Conservation (phyloP, 1,140 invertebrate genomes). For the Dysdera silvatica region DNA sequence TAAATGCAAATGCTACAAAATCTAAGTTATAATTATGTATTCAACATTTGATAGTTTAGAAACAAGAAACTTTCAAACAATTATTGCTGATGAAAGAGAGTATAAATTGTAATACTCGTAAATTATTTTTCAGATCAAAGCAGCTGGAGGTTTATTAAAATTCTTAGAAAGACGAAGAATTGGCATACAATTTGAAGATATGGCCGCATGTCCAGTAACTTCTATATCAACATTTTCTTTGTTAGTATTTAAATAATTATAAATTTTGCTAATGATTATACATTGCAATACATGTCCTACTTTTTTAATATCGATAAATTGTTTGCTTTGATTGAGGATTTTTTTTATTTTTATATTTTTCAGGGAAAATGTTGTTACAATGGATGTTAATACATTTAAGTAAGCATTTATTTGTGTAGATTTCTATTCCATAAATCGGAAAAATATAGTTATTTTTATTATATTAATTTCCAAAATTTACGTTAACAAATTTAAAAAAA, state of each 20-base stretch:
- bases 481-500: too few relatives aligned
- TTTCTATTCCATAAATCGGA: too few relatives aligned
- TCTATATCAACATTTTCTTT: slow-evolving; percentile 55
- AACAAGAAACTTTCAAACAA: not conserved
- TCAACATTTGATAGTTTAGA: too few relatives aligned
- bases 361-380: slow-evolving; percentile 59
- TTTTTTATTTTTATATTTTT: slow-evolving; percentile 37
- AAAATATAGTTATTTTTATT: too few relatives aligned
- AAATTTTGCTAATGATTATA: not conserved
- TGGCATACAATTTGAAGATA: slow-evolving; percentile 50
- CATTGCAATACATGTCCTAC: too few relatives aligned
- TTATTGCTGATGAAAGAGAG: not conserved
- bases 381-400: slow-evolving; percentile 63
- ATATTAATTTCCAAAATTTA: too few relatives aligned
- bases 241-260: slow-evolving; percentile 47
- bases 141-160: slow-evolving; percentile 62
- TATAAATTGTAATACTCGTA: not conserved
- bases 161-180: slow-evolving; percentile 63
- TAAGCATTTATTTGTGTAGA: too few relatives aligned
- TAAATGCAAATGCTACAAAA: not conserved
- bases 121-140: slow-evolving; percentile 49
- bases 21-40: too few relatives aligned
- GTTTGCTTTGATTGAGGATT: slow-evolving; percentile 12
- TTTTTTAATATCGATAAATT: not conserved
- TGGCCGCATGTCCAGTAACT: slow-evolving; percentile 50